Evolutionary conservation across 1,140 invertebrate species (phyloP), one percentile per base, ranked within the genome.

Genomic region (Drosophila nasuta): DNA sequence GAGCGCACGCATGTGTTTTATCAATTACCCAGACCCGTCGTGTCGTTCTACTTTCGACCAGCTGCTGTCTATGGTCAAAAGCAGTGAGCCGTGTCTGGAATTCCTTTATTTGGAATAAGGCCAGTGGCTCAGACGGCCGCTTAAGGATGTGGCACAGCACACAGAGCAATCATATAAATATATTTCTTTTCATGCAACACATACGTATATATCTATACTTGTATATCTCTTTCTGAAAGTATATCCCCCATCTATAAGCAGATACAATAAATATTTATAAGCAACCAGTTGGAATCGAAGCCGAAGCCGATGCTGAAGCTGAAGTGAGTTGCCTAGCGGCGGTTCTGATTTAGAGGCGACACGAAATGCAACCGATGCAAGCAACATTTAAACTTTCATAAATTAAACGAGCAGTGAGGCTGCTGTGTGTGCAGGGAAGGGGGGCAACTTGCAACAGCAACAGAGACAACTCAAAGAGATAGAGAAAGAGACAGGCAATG

Each of bases 301-400:
- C 57, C 41, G 62, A 33, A 25, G 20, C 17, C 17, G 17, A 17
- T 1, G 17, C 20, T 20, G 65, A 59, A 45, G 57, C 57, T 33
- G 62, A 33, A 38, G 25, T 48, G 60, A 59, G 52, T 67, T 57
- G 77, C 67, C 81, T 88, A 88, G 85, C 85, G 85, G 85, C 79
- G 59, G 81, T 88, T 88, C 83, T 88, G 83, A 86, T 80, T 87
- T 87, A 77, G 72, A 82, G 68, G 76, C 82, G 75, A 81, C 82
- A 82, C 83, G 59, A 81, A 87, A 82, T 79, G 72, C 83, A 82
- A 74, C 75, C 75, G 67, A 67, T 63, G 59, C 69, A 64, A 64
- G 75, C 64, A 73, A 71, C 83, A 83, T 80, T 87, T 87, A 88
- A 83, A 87, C 83, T 88, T 87, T 87, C 83, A 87, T 87, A 88